These are phyloP conservation scores for Mirounga angustirostris DNA, from an alignment of 2,113 vertebrate species.

Conservation along the genomic window DNA sequence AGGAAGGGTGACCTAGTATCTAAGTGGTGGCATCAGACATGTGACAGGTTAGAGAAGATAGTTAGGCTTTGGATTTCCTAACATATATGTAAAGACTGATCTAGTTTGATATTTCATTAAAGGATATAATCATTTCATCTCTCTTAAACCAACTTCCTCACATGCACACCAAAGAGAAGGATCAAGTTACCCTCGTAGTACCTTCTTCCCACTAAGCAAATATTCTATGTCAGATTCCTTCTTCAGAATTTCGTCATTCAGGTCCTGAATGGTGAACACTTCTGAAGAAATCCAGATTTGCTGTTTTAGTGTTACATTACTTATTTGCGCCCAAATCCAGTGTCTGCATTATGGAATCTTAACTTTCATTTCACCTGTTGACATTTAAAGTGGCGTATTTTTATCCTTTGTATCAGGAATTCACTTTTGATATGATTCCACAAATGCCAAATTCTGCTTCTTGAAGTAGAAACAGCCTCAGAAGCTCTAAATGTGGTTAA, in stretches of 20 bases:
- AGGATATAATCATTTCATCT: background rate
- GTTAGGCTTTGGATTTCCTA: background rate
- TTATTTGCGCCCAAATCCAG: background rate
- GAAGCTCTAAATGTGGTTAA: background rate
- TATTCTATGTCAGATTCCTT: background rate
- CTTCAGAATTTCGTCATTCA: background rate
- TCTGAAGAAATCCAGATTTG: background rate
- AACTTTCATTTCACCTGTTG: background rate
- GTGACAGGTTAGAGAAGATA: background rate
- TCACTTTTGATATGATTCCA: background rate
- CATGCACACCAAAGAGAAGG: background rate
- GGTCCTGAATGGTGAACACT: background rate
- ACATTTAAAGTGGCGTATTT: background rate
- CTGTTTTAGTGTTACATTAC: background rate
- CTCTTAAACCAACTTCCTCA: background rate
- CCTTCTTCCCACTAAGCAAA: background rate
- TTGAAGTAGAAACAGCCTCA: conserved; percentile 35
- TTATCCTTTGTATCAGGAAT: background rate
- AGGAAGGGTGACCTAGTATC: background rate
- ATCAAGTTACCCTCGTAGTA: background rate
- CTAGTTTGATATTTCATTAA: conserved; percentile 1
- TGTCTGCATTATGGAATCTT: background rate
- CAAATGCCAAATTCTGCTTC: background rate
- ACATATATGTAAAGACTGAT: background rate
- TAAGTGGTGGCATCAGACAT: background rate